Base-by-base conservation (phyloP, 1,140 invertebrate genomes). In the Epicauta chinensis region DNA sequence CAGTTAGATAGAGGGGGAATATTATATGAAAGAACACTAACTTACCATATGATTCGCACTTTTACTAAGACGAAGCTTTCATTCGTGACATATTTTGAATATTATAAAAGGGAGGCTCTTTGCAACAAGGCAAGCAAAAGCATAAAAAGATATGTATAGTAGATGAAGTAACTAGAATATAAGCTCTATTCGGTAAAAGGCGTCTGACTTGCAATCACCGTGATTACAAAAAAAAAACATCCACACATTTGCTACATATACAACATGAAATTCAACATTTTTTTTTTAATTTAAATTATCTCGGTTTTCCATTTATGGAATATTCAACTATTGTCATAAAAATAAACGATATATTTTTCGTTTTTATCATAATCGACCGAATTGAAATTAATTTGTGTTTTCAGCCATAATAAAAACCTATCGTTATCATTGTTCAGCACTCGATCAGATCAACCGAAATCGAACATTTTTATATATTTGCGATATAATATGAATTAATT, bases 181-280 rank as follows among this genome's bases (percentile, higher is more conserved):
- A 23, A 45, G 31, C 35, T 34, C 45, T 14, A 37, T 47, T 47
- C 45, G 38, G 34, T 23, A 38, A 47, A 47, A 35, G 45, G 35
- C 13, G 34, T 13, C 34, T 23, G 23, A 23, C 23, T 23, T 37
- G 45, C 45, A 47, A 47, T 47, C 45, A 47, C 45, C 30, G 34
- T 47, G 45, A 47, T 47, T 47, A 47, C 45, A 30, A 47, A 16
- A 37, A 34, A 47, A 29, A 37, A 47, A 29, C 32, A 38, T 37
- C 16, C 45, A 16, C 34, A 3, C 23, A 23, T 23, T 23, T 23
- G 23, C 7, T 23, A 23, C 23, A 7, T 23, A n/a, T n/a, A n/a
- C n/a, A n/a, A n/a, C n/a, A n/a, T n/a, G n/a, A n/a, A n/a, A n/a
- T n/a, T n/a, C n/a, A n/a, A n/a, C n/a, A n/a, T n/a, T n/a, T n/a